phyloP scores from a whole-genome alignment of 2,113 vertebrate genomes.

The Tragelaphus strepsiceros region DNA sequence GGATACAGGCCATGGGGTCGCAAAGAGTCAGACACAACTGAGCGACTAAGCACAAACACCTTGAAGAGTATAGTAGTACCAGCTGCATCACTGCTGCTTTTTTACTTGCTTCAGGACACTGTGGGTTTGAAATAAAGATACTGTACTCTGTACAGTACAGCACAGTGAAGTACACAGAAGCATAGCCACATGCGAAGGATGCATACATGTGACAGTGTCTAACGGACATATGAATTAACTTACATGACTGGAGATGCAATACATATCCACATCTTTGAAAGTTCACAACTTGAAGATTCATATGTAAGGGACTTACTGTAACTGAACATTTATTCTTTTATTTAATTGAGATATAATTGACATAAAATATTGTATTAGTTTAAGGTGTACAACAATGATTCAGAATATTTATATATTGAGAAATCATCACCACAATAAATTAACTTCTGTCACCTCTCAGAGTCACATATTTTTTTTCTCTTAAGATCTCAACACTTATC shows the following conservation, averaged over 20 bases:
- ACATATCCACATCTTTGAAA: background rate
- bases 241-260: background rate
- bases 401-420: background rate
- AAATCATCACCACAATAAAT: background rate
- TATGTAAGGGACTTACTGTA: background rate
- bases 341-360: background rate
- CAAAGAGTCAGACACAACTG: background rate
- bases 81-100: background rate
- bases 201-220: background rate
- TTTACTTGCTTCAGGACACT: background rate
- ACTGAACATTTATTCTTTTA: background rate
- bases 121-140: background rate
- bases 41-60: accelerated
- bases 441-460: background rate
- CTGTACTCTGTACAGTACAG: background rate
- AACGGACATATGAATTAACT: background rate
- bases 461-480: background rate
- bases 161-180: background rate
- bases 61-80: background rate
- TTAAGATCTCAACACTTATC: background rate
- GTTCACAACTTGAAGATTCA: background rate
- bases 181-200: background rate
- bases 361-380: background rate
- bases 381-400: background rate
- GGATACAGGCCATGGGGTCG: background rate